These are phyloP conservation scores for Poeciliopsis gracilis DNA, from an alignment of 2,797 vertebrate genomes.

Conservation along the genomic window DNA sequence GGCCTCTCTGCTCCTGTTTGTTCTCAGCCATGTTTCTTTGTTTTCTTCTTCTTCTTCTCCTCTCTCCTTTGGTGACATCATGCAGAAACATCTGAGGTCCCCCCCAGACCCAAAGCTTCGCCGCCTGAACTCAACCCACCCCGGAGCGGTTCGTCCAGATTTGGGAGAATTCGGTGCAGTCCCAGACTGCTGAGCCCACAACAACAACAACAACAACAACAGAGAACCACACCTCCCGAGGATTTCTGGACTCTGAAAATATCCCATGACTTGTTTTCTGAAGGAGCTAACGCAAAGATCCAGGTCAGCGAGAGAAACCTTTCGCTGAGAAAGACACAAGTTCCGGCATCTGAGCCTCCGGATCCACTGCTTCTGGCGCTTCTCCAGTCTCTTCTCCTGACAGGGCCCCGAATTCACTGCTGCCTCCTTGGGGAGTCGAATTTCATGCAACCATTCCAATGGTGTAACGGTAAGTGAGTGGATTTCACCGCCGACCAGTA, in stretches of 20 bases:
- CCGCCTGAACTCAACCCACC: conserved; percentile 46
- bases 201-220: not conserved
- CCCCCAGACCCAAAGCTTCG: conserved; percentile 57
- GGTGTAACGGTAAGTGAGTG: conserved; percentile 85
- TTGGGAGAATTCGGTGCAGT: conserved; percentile 64
- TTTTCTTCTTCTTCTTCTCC: conserved; percentile 44
- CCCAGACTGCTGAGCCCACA: conserved; percentile 69
- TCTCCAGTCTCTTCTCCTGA: conserved; percentile 62
- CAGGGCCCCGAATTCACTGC: conserved; percentile 72
- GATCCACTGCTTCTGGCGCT: conserved; percentile 39
- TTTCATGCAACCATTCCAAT: conserved; percentile 88
- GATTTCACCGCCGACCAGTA: conserved; percentile 50
- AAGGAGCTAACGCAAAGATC: conserved; percentile 30
- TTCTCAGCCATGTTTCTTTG: conserved; percentile 71
- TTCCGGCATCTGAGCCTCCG: conserved; percentile 39
- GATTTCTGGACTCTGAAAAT: conserved; percentile 70
- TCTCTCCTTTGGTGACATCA: conserved; percentile 66
- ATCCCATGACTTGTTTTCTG: conserved; percentile 55
- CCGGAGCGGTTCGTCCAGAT: conserved; percentile 75
- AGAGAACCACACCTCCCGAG: conserved; percentile 54
- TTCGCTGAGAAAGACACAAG: conserved; percentile 40
- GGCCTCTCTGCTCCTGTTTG: conserved; percentile 45
- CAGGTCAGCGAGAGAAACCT: conserved; percentile 31
- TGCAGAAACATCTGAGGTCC: conserved; percentile 68
- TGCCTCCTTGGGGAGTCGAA: conserved; percentile 73